Conservation (phyloP, 2,113 vertebrate species). For the Onychostoma macrolepis region DNA sequence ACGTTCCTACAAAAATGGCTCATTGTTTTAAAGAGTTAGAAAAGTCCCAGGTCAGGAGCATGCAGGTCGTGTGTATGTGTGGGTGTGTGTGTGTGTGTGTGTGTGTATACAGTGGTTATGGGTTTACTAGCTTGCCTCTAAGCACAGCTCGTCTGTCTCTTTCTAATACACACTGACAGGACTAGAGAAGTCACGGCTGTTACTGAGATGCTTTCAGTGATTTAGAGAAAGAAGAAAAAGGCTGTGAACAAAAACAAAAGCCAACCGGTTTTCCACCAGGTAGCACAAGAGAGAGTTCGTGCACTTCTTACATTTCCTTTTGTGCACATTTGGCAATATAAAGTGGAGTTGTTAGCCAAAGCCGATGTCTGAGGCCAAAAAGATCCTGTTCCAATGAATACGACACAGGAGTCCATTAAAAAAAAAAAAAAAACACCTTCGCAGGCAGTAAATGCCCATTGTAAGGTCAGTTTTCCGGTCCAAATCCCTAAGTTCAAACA, state of each 20-base stretch:
- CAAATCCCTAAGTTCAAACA: background rate
- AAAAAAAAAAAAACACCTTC: background rate
- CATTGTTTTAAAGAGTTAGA: conserved; percentile 57
- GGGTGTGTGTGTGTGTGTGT: conserved; percentile 21
- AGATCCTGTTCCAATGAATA: background rate
- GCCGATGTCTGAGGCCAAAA: conserved; percentile 18
- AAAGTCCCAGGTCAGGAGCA: conserved; percentile 59
- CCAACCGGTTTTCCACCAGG: conserved; percentile 34
- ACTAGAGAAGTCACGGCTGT: conserved; percentile 16
- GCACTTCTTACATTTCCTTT: conserved; percentile 40
- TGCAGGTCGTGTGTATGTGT: conserved; percentile 55
- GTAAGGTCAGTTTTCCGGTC: background rate
- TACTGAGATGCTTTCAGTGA: conserved; percentile 37
- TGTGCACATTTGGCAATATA: conserved; percentile 55
- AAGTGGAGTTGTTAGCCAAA: conserved; percentile 41
- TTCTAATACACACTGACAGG: conserved; percentile 47
- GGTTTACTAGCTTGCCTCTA: conserved; percentile 36
- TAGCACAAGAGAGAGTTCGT: conserved; percentile 50
- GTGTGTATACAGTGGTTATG: conserved; percentile 19
- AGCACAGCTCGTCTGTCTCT: conserved; percentile 41
- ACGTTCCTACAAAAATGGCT: conserved; percentile 64
- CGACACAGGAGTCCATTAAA: background rate
- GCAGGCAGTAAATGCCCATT: conserved; percentile 7
- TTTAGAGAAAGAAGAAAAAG: conserved; percentile 34
- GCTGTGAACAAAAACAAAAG: conserved; percentile 29